A percentile compares a stretch with the other conserved stretches of the same genome.
Conservation (phyloP, 2,888 invertebrate species). For the Agrypnus murinus region DNA sequence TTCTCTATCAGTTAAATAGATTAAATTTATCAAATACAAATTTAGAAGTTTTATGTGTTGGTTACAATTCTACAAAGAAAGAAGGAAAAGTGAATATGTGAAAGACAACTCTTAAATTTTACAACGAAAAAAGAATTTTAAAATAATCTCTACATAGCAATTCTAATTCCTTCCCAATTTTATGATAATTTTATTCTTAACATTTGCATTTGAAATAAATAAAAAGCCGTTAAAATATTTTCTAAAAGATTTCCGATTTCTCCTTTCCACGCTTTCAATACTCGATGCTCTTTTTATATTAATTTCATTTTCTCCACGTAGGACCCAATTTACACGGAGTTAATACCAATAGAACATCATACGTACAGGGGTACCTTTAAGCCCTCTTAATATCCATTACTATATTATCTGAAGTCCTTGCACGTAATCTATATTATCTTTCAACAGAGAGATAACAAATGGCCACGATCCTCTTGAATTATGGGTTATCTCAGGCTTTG, state of each 20-base stretch:
- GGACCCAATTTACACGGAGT: conserved; percentile 31
- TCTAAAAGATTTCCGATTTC: neutral
- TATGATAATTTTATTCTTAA: conserved; percentile 11
- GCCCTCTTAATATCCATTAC: conserved; percentile 55
- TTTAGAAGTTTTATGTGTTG: no score
- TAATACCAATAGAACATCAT: conserved; percentile 29
- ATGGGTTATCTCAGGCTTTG: conserved; percentile 54
- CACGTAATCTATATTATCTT: conserved; percentile 64
- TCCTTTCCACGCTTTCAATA: no score
- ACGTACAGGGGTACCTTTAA: conserved; percentile 35
- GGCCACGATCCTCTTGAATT: conserved; percentile 60
- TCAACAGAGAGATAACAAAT: conserved; percentile 62
- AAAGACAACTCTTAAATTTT: no score
- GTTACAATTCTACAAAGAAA: no score
- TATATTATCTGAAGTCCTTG: conserved; percentile 58
- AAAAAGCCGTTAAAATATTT: conserved; percentile 5
- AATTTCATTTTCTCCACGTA: conserved; percentile 2
- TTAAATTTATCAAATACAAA: no score
- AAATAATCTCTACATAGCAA: no score
- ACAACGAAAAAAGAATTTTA: no score
- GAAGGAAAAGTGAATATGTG: no score
- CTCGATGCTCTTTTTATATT: conserved; percentile 1
- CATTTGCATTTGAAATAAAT: conserved; percentile 15
- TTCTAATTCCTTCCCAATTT: no score
- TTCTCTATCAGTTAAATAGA: no score